A percentile compares a stretch with the other conserved stretches of the same genome.
Evolutionary conservation across 2,888 invertebrate genomes (phyloP).

Genomic region (Apamea epomidion): DNA sequence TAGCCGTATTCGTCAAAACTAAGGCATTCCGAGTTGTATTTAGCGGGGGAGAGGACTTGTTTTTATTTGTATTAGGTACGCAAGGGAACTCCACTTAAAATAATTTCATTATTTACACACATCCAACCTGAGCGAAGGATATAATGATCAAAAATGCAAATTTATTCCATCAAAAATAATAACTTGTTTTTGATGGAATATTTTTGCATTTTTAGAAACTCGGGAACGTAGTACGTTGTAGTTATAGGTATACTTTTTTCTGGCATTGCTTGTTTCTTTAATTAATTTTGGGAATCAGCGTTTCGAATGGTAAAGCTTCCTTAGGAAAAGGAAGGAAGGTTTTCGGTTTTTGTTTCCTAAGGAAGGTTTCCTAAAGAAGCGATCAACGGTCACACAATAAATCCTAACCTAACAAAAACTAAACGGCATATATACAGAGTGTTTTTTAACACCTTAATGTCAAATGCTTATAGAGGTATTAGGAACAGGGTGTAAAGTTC

Average conservation of each 20-base stretch:
- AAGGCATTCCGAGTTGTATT: slow-evolving; percentile 1
- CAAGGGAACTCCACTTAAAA: slow-evolving; percentile 9
- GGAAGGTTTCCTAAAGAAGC: neutral
- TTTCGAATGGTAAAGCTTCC: neutral
- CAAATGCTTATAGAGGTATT: no score
- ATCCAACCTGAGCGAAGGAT: slow-evolving; percentile 4
- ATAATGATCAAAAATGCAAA: slow-evolving; percentile 31
- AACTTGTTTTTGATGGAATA: neutral
- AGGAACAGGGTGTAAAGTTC: no score
- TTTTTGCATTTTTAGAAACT: neutral
- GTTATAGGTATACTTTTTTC: neutral
- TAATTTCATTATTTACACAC: slow-evolving; percentile 22
- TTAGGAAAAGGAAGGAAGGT: no score
- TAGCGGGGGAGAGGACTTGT: neutral
- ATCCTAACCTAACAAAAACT: no score
- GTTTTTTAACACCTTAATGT: neutral
- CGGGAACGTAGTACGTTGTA: neutral
- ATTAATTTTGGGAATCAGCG: slow-evolving; percentile 2
- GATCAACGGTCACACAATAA: neutral
- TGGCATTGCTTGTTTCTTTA: neutral
- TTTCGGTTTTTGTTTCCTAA: neutral
- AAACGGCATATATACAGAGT: neutral
- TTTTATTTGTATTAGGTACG: slow-evolving; percentile 12
- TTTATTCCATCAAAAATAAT: slow-evolving; percentile 26
- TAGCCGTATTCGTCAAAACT: neutral